Percentiles rank a stretch among this genome's conserved stretches.
phyloP scores from a whole-genome alignment of 2,797 vertebrate species.

The Mus minutoides region DNA sequence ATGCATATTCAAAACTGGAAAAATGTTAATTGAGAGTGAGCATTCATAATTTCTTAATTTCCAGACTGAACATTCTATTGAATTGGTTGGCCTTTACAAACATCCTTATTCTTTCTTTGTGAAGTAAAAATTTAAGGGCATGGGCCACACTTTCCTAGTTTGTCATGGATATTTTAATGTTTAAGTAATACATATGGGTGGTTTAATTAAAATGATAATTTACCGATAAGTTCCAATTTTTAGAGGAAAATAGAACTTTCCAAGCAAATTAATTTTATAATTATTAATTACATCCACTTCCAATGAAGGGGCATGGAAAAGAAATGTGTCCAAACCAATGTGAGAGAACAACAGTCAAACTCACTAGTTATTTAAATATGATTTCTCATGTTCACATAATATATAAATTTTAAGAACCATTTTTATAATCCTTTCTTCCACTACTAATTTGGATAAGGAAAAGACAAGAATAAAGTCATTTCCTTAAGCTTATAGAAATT shows the following conservation, averaged over 20 bases:
- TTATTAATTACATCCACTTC: neutral
- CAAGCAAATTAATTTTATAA: conserved; percentile 51
- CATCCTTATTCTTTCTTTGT: conserved; percentile 16
- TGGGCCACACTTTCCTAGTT: neutral
- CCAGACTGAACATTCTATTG: conserved; percentile 1
- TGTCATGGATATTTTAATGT: conserved; percentile 17
- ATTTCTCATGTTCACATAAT: neutral
- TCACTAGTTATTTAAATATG: neutral
- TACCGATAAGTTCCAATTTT: conserved; percentile 25
- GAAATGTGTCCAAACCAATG: neutral
- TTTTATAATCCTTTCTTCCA: conserved; percentile 1
- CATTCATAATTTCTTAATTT: conserved; percentile 40
- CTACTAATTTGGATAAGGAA: conserved; percentile 7
- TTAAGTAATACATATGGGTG: neutral
- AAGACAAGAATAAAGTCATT: conserved; percentile 1
- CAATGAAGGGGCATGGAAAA: conserved; percentile 22
- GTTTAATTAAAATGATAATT: conserved; percentile 33
- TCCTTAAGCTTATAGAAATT: neutral
- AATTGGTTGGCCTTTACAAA: conserved; percentile 27
- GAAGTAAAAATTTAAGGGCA: conserved; percentile 1
- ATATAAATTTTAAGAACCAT: neutral
- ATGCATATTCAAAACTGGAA: conserved; percentile 44
- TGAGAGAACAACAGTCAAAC: neutral
- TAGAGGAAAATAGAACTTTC: neutral
- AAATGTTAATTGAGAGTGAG: conserved; percentile 12